Evolutionary conservation across 2,888 invertebrate species (phyloP).

Genomic region (Luperina nickerlii): DNA sequence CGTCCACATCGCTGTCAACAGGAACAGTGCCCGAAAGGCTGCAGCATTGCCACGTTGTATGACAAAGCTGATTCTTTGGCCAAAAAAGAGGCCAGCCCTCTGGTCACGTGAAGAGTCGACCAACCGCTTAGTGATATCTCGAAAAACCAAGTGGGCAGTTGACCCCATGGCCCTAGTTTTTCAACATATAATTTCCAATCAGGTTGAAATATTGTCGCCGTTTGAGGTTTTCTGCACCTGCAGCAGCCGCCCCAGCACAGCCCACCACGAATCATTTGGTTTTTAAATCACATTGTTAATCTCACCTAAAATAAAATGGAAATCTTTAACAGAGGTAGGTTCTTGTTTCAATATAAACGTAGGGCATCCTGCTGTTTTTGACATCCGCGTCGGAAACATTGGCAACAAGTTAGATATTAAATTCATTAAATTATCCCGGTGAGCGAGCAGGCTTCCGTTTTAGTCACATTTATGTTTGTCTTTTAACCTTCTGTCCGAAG

Average conservation of each 20-base stretch:
- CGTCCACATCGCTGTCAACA: too few relatives aligned
- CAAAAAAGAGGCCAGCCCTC: neutral
- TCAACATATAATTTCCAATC: neutral
- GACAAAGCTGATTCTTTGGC: neutral
- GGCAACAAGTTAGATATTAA: conserved; percentile 23
- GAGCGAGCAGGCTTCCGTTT: conserved; percentile 28
- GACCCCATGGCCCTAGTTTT: neutral
- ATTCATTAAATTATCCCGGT: conserved; percentile 19
- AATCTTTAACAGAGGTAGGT: neutral
- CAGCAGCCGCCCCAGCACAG: neutral
- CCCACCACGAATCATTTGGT: neutral
- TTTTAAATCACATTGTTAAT: neutral
- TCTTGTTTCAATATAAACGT: conserved; percentile 9
- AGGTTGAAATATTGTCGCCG: neutral
- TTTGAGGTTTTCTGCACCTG: neutral
- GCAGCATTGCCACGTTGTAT: neutral
- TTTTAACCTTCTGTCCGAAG: neutral
- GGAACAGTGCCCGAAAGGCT: too few relatives aligned
- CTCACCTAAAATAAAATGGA: neutral
- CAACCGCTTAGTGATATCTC: neutral
- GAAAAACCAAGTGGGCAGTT: neutral
- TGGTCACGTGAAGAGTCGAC: neutral
- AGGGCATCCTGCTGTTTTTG: conserved; percentile 18
- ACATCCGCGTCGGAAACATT: conserved; percentile 25
- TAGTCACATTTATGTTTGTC: neutral